These are phyloP conservation scores for Drosophila cardini DNA, from an alignment of 1,140 invertebrate genomes.

Conservation along the genomic window DNA sequence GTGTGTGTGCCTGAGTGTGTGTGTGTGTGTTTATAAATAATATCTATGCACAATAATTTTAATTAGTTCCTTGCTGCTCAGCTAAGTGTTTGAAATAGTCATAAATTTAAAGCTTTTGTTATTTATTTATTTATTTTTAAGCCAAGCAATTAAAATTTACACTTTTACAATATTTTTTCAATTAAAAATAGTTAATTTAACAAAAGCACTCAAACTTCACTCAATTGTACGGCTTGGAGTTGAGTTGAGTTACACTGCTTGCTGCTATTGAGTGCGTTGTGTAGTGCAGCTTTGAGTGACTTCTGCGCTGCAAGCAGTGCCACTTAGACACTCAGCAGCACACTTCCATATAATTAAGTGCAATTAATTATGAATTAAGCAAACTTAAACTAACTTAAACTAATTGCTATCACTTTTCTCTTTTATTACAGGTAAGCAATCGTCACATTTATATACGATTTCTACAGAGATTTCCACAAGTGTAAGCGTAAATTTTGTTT, in stretches of 20 bases:
- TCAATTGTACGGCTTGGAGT: background rate
- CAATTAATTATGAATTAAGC: too few species aligned
- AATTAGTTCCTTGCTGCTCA: background rate
- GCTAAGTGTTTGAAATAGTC: background rate
- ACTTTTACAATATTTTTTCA: background rate
- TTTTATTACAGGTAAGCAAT: constrained; percentile 64
- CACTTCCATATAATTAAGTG: too few species aligned
- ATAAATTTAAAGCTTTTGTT: too few species aligned
- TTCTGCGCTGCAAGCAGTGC: background rate
- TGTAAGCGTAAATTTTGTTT: constrained; percentile 14
- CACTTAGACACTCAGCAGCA: background rate
- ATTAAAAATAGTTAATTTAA: background rate
- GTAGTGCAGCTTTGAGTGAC: too few species aligned
- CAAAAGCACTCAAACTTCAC: background rate
- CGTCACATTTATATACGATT: background rate
- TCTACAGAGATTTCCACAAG: background rate
- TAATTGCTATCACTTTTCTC: constrained; percentile 27
- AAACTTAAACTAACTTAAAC: constrained; percentile 9
- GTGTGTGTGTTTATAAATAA: background rate
- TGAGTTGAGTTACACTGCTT: background rate
- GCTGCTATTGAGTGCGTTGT: too few species aligned
- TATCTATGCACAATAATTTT: background rate
- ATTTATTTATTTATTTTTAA: too few species aligned
- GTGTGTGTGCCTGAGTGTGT: background rate
- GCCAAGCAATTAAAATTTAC: background rate